phyloP scores from a whole-genome alignment of 2,113 vertebrate species.

The Sinosuthora webbiana region DNA sequence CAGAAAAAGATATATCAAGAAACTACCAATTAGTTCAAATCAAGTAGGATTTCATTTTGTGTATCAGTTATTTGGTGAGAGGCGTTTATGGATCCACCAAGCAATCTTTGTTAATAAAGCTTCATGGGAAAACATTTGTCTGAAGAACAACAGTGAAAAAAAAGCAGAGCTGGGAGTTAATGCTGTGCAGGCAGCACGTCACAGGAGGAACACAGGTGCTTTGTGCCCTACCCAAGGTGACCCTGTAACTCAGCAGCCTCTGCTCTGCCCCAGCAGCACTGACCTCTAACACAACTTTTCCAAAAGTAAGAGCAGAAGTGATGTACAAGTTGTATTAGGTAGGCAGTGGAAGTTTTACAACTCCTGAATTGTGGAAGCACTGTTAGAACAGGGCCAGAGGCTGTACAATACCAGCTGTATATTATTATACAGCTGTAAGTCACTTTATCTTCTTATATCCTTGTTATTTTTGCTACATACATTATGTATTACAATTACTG shows the following conservation, averaged over 20 bases:
- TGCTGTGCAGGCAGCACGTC: not conserved
- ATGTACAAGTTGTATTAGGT: not conserved
- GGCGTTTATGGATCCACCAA: not conserved
- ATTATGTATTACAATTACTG: not conserved
- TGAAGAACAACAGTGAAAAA: not conserved
- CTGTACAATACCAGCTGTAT: not conserved
- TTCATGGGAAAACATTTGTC: not conserved
- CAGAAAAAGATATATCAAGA: not conserved
- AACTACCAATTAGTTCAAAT: not conserved
- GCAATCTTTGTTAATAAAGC: not conserved
- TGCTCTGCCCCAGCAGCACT: not conserved
- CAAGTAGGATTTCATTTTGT: not conserved
- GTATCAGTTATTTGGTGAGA: not conserved
- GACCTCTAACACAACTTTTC: not conserved
- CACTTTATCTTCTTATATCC: not conserved
- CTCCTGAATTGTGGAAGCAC: not conserved
- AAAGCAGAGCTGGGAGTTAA: not conserved
- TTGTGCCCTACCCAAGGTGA: not conserved
- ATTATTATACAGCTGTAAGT: not conserved
- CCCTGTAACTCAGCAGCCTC: not conserved
- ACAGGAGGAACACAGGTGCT: not conserved
- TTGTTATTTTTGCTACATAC: not conserved
- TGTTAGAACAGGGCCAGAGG: not conserved
- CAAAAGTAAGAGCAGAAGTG: not conserved
- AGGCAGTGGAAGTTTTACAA: not conserved